These are phyloP conservation scores for Mythimna pallens DNA, from an alignment of 2,888 invertebrate genomes.

Conservation along the genomic window DNA sequence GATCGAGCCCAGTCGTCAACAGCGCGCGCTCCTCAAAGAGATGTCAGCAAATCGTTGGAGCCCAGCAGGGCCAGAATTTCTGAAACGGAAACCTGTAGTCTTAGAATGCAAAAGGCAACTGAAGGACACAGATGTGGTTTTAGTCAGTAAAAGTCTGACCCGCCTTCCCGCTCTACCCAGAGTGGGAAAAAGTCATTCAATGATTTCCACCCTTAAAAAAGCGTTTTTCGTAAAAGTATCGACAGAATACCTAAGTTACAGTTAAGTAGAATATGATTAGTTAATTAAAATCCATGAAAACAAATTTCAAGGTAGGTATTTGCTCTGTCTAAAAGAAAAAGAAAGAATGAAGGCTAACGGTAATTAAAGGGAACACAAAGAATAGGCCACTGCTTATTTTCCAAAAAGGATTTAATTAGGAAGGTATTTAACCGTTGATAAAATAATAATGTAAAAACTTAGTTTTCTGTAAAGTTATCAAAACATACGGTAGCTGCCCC, in stretches of 20 bases:
- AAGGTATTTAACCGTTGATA: slow-evolving; percentile 36
- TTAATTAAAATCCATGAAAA: slow-evolving; percentile 19
- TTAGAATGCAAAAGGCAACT: no score
- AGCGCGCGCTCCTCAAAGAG: no score
- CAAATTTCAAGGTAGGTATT: slow-evolving; percentile 26
- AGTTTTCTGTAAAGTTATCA: slow-evolving; percentile 6
- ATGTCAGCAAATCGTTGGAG: no score
- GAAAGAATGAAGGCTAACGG: slow-evolving; percentile 20
- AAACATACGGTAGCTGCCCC: slow-evolving; percentile 12
- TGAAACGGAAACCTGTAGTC: no score
- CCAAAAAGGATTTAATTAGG: slow-evolving; percentile 41
- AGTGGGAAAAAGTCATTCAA: no score
- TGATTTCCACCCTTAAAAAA: no score
- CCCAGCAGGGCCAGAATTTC: no score
- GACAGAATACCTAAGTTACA: neutral
- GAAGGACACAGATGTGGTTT: no score
- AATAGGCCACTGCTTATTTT: slow-evolving; percentile 40
- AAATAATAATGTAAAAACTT: slow-evolving; percentile 34
- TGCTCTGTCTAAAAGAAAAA: neutral
- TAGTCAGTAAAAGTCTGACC: no score
- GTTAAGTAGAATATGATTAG: slow-evolving; percentile 19
- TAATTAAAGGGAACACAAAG: slow-evolving; percentile 51
- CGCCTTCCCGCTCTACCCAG: no score
- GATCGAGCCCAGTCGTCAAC: no score
- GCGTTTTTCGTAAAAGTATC: neutral